Evolutionary conservation across 2,113 vertebrate species (phyloP).

Genomic region (Grammomys dolichurus): DNA sequence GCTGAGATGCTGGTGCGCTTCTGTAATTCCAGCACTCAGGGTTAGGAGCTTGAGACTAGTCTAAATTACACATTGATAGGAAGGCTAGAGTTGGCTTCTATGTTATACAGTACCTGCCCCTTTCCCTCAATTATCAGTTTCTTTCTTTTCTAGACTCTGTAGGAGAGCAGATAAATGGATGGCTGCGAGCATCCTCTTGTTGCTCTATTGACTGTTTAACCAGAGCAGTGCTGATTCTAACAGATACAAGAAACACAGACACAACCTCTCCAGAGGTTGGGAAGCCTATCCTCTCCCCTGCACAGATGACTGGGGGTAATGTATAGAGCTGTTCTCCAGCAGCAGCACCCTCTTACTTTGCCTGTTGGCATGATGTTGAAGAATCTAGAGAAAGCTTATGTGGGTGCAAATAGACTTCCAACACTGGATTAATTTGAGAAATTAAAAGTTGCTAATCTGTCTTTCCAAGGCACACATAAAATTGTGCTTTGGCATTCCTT

Average conservation of each 20-base stretch:
- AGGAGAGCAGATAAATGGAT: background rate
- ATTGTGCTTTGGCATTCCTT: background rate
- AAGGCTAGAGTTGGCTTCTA: background rate
- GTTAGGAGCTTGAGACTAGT: background rate
- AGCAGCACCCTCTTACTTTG: background rate
- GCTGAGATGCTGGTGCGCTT: background rate
- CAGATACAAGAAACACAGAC: background rate
- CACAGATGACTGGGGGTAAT: background rate
- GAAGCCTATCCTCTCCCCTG: fast-evolving
- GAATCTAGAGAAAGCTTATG: background rate
- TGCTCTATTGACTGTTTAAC: background rate
- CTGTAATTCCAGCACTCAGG: background rate
- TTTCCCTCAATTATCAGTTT: background rate
- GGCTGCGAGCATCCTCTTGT: background rate
- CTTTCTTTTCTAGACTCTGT: background rate
- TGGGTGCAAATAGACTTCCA: background rate
- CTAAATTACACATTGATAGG: background rate
- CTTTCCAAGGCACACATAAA: background rate
- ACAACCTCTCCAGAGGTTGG: background rate
- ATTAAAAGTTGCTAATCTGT: background rate
- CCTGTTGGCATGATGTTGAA: background rate
- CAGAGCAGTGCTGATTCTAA: background rate
- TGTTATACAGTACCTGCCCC: fast-evolving
- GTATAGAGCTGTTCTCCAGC: background rate
- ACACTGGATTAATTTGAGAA: background rate